These are phyloP conservation scores for Calliphora vomitoria DNA, from an alignment of 2,888 invertebrate species.

Conservation along the genomic window DNA sequence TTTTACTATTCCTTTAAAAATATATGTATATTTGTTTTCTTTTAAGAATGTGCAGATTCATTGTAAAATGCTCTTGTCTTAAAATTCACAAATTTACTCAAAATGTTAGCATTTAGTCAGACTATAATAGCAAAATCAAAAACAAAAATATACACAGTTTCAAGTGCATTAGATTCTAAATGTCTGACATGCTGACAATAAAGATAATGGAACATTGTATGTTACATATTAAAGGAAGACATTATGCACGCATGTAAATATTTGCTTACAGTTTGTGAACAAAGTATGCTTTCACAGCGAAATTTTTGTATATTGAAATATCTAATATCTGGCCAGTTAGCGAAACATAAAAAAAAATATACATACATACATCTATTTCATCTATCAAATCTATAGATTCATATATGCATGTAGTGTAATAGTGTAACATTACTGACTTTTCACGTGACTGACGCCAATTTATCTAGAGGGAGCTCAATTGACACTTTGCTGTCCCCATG, in stretches of 20 bases:
- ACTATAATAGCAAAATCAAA: neutral
- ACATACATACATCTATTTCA: too few species aligned
- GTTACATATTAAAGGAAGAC: neutral
- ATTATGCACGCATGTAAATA: neutral
- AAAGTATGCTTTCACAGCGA: neutral
- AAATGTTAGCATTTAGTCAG: neutral
- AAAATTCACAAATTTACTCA: neutral
- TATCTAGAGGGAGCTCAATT: too few species aligned
- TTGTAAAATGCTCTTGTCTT: neutral
- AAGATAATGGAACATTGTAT: slow-evolving; percentile 6
- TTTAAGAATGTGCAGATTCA: neutral
- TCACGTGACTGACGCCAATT: too few species aligned
- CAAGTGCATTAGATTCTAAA: slow-evolving; percentile 43
- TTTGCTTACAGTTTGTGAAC: neutral
- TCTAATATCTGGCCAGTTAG: too few species aligned
- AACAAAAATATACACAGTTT: slow-evolving; percentile 17
- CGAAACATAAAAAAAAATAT: too few species aligned
- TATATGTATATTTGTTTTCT: neutral
- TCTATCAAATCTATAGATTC: too few species aligned
- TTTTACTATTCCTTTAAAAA: neutral
- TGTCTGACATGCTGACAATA: slow-evolving; percentile 35
- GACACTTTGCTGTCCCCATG: too few species aligned
- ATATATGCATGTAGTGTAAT: too few species aligned
- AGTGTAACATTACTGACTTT: too few species aligned
- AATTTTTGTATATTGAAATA: too few species aligned